A percentile compares a stretch with the other conserved stretches of the same genome.
phyloP scores from a whole-genome alignment of 2,888 invertebrate genomes.

The Chymomyza amoena region DNA sequence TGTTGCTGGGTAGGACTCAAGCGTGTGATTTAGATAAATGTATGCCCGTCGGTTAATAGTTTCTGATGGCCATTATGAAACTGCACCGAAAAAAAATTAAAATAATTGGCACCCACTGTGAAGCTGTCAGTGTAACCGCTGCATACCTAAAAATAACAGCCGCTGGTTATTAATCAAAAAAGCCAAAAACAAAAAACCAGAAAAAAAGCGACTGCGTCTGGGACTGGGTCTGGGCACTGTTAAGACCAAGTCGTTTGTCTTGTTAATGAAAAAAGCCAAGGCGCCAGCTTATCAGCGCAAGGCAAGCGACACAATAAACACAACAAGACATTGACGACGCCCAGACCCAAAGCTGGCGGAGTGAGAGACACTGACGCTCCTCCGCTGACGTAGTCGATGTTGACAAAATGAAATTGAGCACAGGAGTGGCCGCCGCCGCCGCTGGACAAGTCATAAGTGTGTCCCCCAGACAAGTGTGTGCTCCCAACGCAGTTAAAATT shows the following conservation, averaged over 20 bases:
- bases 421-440: neutral
- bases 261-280: slow-evolving; percentile 73
- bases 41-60: slow-evolving; percentile 14
- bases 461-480: slow-evolving; percentile 26
- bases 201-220: slow-evolving; percentile 14
- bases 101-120: slow-evolving; percentile 64
- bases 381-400: slow-evolving; percentile 28
- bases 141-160: slow-evolving; percentile 51
- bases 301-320: slow-evolving; percentile 61
- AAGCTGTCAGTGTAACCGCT: slow-evolving; percentile 20
- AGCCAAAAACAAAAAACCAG: slow-evolving; percentile 30
- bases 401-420: slow-evolving; percentile 53
- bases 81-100: slow-evolving; percentile 21
- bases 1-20: neutral
- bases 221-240: slow-evolving; percentile 34
- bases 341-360: neutral
- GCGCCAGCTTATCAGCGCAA: slow-evolving; percentile 76
- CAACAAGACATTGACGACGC: slow-evolving; percentile 25
- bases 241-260: slow-evolving; percentile 57
- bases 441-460: slow-evolving; percentile 45
- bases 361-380: slow-evolving; percentile 30
- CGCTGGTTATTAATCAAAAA: slow-evolving; percentile 67
- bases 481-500: neutral
- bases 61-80: slow-evolving; percentile 33
- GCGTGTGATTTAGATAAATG: slow-evolving; percentile 45